phyloP scores from a whole-genome alignment of 2,888 invertebrate genomes.

The Lumbricus terrestris region DNA sequence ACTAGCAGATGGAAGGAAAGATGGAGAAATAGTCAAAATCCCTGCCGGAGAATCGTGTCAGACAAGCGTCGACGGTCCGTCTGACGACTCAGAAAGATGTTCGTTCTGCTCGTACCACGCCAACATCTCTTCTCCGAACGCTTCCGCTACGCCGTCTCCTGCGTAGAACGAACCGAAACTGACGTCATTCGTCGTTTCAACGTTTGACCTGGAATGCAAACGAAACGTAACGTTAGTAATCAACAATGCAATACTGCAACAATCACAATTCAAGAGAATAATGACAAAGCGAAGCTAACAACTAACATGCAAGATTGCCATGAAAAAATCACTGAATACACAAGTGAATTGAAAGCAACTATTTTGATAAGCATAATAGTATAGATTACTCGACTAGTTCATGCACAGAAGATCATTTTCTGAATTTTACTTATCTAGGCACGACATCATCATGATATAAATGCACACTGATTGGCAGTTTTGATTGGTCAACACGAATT shows the following conservation, averaged over 20 bases:
- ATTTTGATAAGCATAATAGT: too few relatives aligned
- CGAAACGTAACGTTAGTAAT: neutral
- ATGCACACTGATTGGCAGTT: neutral
- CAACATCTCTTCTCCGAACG: constrained; percentile 65
- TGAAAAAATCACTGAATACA: too few relatives aligned
- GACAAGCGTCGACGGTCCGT: constrained; percentile 25
- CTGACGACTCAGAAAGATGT: constrained; percentile 23
- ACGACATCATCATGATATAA: neutral
- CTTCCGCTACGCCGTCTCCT: constrained; percentile 58
- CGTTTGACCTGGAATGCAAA: constrained; percentile 20
- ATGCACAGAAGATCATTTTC: neutral
- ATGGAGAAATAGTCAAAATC: neutral
- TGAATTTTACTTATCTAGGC: neutral
- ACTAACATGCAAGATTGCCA: neutral
- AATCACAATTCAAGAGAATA: neutral
- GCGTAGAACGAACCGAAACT: constrained; percentile 30
- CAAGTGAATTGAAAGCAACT: neutral
- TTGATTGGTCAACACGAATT: too few relatives aligned
- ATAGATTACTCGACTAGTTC: neutral
- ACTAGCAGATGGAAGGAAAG: neutral
- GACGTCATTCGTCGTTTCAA: neutral
- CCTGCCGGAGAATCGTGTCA: neutral
- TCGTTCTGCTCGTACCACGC: constrained; percentile 62
- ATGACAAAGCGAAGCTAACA: neutral
- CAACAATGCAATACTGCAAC: neutral